Evolutionary conservation across 2,888 invertebrate species (phyloP), one percentile per base, ranked within the genome.

Genomic region (Lomographa bimaculata): DNA sequence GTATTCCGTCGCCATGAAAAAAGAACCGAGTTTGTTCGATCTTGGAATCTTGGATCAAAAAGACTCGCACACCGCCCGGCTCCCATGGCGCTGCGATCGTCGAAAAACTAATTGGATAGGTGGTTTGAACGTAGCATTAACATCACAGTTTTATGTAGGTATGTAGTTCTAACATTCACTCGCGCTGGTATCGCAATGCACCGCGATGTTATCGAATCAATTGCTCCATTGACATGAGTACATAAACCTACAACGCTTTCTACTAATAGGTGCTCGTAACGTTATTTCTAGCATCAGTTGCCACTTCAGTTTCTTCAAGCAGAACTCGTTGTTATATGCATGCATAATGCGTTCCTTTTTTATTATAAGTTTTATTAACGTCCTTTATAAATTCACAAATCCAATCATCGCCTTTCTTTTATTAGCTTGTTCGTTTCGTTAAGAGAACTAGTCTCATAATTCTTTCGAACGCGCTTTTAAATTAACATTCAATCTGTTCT

Each of bases 51-150:
- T n/a, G n/a, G n/a, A n/a, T n/a, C n/a, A n/a, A n/a, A n/a, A n/a
- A n/a, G n/a, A n/a, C 74, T 71, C 64, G 69, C 72, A 37, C 75
- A 72, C 77, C 79, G 71, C 79, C 80, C 72, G 76, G 47, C 60
- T 63, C 72, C 76, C 70, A 74, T 65, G 52, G 77, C 66, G 73
- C 64, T 65, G 62, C 53, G 36, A 61, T 59, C 63, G 65, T 61
- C 66, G 65, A 75, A 80, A 80, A 82, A 80, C 77, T 79, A 80
- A 79, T 80, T 74, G 69, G 58, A 66, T 60, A 49, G 57, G 52
- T 53, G 45, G 51, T 52, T 41, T 17, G 42, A 46, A 36, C 44
- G 42, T 55, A 51, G 47, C 54, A 56, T 65, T 74, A 74, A 76
- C 71, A 42, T 41, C 63, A 52, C 72, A 71, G 66, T 69, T 74